A percentile compares a stretch with the other conserved stretches of the same genome.
Conservation (phyloP, 2,888 invertebrate species). For the Tenodera sinensis region DNA sequence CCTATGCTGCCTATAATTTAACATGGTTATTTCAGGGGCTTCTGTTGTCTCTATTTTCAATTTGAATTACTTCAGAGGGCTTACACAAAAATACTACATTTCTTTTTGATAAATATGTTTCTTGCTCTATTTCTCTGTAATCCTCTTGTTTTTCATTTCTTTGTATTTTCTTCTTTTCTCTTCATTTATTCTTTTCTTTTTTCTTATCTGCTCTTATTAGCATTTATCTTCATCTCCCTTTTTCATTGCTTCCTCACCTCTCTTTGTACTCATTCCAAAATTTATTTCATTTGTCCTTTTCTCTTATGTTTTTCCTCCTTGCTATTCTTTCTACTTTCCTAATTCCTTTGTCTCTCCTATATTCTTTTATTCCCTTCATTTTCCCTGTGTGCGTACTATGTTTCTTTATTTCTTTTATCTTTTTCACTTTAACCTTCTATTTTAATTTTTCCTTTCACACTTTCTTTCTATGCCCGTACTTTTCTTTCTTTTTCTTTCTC, state of each 20-base stretch:
- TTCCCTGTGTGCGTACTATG: neutral
- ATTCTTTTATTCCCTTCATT: neutral
- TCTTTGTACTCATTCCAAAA: neutral
- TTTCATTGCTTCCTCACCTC: neutral
- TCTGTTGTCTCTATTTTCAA: too few relatives aligned
- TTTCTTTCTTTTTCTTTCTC: too few relatives aligned
- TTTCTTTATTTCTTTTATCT: neutral
- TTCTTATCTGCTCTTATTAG: neutral
- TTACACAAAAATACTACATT: too few relatives aligned
- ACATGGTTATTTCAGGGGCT: too few relatives aligned
- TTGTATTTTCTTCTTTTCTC: neutral
- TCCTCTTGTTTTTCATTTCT: neutral
- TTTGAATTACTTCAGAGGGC: too few relatives aligned
- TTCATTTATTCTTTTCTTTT: neutral
- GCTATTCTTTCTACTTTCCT: neutral
- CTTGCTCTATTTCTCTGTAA: neutral
- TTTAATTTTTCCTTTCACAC: neutral
- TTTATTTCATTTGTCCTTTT: neutral
- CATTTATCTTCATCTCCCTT: neutral
- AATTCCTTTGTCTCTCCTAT: neutral
- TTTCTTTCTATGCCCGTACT: neutral
- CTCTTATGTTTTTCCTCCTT: too few relatives aligned
- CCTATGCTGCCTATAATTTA: too few relatives aligned
- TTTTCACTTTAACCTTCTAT: neutral
- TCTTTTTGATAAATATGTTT: too few relatives aligned